A percentile compares a stretch with the other conserved stretches of the same genome.
Evolutionary conservation across 1,140 invertebrate species (phyloP).

Genomic region (Temnothorax curvispinosus): DNA sequence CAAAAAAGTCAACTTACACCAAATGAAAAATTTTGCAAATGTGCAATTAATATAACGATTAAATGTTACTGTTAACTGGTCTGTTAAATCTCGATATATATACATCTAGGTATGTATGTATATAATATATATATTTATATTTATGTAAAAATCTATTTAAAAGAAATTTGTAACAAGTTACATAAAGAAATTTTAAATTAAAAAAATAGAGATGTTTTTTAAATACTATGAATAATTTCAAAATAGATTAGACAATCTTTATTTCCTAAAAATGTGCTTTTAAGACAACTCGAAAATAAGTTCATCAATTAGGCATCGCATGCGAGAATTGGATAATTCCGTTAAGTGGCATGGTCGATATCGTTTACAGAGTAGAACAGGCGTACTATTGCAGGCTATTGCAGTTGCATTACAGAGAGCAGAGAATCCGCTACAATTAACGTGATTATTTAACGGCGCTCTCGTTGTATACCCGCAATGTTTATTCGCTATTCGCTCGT

Average conservation of each 20-base stretch:
- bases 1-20: neutral
- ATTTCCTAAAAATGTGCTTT: neutral
- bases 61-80: neutral
- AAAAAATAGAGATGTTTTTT: neutral
- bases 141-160: no score
- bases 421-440: slow-evolving; percentile 57
- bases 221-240: neutral
- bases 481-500: slow-evolving; percentile 56
- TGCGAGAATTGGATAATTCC: slow-evolving; percentile 48
- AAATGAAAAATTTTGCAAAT: neutral
- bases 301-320: slow-evolving; percentile 39
- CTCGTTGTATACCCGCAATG: slow-evolving; percentile 50
- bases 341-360: slow-evolving; percentile 53
- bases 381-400: slow-evolving; percentile 47
- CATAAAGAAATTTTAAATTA: neutral
- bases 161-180: neutral
- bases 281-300: slow-evolving; percentile 6
- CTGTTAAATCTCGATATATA: neutral
- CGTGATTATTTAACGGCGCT: slow-evolving; percentile 53
- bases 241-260: neutral
- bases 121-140: no score
- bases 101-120: neutral
- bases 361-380: slow-evolving; percentile 47
- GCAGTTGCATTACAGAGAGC: slow-evolving; percentile 50
- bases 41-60: slow-evolving; percentile 12